phyloP scores from a whole-genome alignment of 1,140 invertebrate genomes.

The Drosophila subobscura region DNA sequence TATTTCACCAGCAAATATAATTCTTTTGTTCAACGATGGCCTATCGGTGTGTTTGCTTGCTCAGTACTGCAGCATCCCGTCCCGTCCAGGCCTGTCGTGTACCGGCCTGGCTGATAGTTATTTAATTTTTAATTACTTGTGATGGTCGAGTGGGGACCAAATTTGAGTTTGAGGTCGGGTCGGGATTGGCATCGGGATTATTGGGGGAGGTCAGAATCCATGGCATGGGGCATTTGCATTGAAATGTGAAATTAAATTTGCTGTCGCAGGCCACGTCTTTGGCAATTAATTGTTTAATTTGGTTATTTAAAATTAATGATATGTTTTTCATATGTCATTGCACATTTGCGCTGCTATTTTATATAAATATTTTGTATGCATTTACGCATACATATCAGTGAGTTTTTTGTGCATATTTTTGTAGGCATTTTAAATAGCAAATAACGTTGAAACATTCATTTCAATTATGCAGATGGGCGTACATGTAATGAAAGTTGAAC shows the following conservation, averaged over 20 bases:
- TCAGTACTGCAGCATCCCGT: no score
- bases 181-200: slow-evolving; percentile 1
- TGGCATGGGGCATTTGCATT: slow-evolving; percentile 63
- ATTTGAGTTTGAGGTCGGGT: slow-evolving; percentile 36
- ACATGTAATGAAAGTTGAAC: slow-evolving; percentile 80
- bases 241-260: slow-evolving; percentile 80
- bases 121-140: slow-evolving; percentile 81
- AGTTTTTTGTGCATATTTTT: slow-evolving; percentile 15
- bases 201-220: slow-evolving; percentile 3
- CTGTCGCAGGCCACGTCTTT: slow-evolving; percentile 58
- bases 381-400: slow-evolving; percentile 4
- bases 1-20: slow-evolving; percentile 37
- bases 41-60: slow-evolving; percentile 6
- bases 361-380: slow-evolving; percentile 29
- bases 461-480: slow-evolving; percentile 79
- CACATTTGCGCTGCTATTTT: slow-evolving; percentile 51
- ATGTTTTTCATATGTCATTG: slow-evolving; percentile 80
- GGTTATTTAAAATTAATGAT: slow-evolving; percentile 81
- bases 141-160: slow-evolving; percentile 26
- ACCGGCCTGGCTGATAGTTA: slow-evolving; percentile 56
- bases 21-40: slow-evolving; percentile 47
- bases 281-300: slow-evolving; percentile 81
- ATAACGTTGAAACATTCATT: slow-evolving; percentile 72
- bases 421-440: slow-evolving; percentile 54
- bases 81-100: no score